A percentile compares a stretch with the other conserved stretches of the same genome.
These are phyloP conservation scores for Leptodactylus fallax DNA, from an alignment of 2,797 vertebrate species.

Conservation along the genomic window DNA sequence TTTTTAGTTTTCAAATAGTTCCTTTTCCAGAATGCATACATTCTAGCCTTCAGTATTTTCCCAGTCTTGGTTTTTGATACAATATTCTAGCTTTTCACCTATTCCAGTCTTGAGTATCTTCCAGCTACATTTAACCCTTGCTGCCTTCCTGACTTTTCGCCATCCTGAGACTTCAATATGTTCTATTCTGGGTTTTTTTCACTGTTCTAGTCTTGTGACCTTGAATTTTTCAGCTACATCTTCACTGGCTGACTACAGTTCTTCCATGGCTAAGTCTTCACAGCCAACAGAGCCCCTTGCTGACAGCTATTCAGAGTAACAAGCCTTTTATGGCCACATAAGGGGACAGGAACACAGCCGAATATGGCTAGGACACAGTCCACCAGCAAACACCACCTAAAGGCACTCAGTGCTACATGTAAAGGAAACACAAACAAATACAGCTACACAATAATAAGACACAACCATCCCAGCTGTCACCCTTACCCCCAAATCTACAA, in stretches of 20 bases:
- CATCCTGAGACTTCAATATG: not conserved
- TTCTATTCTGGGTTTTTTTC: slow-evolving; percentile 1
- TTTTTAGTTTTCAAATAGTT: not conserved
- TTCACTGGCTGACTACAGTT: not conserved
- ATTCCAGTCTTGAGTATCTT: not conserved
- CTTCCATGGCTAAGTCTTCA: not conserved
- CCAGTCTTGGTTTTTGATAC: not conserved
- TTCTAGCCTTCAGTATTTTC: not conserved
- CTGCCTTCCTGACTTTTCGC: slow-evolving; percentile 5
- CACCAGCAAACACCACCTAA: not conserved
- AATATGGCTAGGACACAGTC: not conserved
- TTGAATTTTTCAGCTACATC: not conserved
- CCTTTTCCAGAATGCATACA: not conserved
- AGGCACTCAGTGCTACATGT: not conserved
- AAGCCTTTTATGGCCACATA: not conserved
- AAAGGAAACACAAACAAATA: not conserved
- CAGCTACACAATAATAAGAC: not conserved
- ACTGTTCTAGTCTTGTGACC: not conserved
- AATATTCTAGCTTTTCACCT: not conserved
- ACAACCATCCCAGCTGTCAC: not conserved
- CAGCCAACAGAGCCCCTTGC: not conserved
- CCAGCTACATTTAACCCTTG: not conserved
- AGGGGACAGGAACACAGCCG: not conserved
- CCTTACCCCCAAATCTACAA: not conserved
- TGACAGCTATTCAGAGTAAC: not conserved